phyloP scores from a whole-genome alignment of 2,113 vertebrate genomes.

The Cairina moschata region DNA sequence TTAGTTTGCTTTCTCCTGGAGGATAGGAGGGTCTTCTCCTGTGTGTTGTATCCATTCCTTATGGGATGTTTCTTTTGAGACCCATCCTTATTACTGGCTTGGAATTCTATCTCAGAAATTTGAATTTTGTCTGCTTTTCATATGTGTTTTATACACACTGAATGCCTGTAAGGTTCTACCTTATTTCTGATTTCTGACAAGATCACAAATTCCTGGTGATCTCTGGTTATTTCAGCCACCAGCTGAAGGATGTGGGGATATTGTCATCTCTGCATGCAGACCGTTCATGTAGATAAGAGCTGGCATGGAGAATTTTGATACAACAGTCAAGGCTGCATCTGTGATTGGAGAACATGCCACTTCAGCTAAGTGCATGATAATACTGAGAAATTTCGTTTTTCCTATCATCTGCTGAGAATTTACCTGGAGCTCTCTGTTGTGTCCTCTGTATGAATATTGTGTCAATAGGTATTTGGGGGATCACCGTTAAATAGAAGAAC shows the following conservation, averaged over 20 bases:
- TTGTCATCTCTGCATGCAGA: not conserved
- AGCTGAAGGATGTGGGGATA: not conserved
- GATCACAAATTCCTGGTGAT: not conserved
- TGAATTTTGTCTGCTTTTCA: not conserved
- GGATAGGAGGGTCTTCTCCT: not conserved
- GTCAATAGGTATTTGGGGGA: not conserved
- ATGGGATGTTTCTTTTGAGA: not conserved
- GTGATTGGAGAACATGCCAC: not conserved
- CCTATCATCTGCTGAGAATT: not conserved
- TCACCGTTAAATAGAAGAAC: not conserved
- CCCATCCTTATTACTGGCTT: not conserved
- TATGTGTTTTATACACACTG: not conserved
- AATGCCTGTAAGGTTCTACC: not conserved
- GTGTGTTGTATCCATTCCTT: not conserved
- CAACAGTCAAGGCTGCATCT: not conserved
- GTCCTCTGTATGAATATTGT: rapidly evolving
- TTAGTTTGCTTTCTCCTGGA: not conserved
- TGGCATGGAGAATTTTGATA: not conserved
- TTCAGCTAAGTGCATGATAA: not conserved
- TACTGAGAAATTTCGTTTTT: slow-evolving; percentile 10
- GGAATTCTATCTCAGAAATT: not conserved
- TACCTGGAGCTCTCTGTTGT: not conserved
- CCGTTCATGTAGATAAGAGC: not conserved
- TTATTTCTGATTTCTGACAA: not conserved
- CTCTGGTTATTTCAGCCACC: not conserved